phyloP scores from a whole-genome alignment of 2,113 vertebrate genomes.

The Lipophrys pholis region DNA sequence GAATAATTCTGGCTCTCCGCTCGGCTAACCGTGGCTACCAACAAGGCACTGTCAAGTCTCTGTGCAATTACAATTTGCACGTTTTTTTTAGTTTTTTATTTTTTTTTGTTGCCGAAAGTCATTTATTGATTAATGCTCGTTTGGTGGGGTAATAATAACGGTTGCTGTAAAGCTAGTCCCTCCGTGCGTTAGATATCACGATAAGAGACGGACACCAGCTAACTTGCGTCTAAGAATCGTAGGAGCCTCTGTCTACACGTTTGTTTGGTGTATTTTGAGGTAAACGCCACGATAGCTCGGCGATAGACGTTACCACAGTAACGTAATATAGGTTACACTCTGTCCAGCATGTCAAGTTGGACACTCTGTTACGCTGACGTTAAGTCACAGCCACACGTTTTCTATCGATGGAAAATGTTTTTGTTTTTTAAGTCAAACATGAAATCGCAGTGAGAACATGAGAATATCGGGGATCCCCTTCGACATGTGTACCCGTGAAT shows the following conservation, averaged over 20 bases:
- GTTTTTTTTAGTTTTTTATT: no score
- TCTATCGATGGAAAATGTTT: neutral
- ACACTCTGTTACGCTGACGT: constrained; percentile 9
- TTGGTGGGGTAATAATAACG: constrained; percentile 27
- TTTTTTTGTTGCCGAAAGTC: constrained; percentile 6
- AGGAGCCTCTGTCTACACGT: neutral
- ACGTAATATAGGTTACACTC: constrained; percentile 20
- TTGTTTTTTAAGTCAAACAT: constrained; percentile 1
- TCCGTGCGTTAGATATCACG: constrained; percentile 36
- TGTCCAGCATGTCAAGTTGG: constrained; percentile 29
- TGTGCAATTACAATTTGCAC: constrained; percentile 33
- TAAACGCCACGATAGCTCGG: constrained; percentile 7
- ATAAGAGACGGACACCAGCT: neutral
- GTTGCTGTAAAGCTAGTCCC: constrained; percentile 40
- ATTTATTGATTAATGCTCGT: constrained; percentile 8
- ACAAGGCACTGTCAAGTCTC: constrained; percentile 29
- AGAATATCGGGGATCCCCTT: constrained; percentile 29
- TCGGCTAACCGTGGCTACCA: constrained; percentile 25
- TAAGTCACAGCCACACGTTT: constrained; percentile 2
- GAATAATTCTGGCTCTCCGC: constrained; percentile 9
- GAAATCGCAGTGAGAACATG: neutral
- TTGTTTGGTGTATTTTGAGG: neutral
- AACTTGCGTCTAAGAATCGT: constrained; percentile 10
- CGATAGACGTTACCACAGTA: constrained; percentile 30
- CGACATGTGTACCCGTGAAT: constrained; percentile 71